These are phyloP conservation scores for Polyommatus icarus DNA, from an alignment of 2,888 invertebrate species.

Conservation along the genomic window DNA sequence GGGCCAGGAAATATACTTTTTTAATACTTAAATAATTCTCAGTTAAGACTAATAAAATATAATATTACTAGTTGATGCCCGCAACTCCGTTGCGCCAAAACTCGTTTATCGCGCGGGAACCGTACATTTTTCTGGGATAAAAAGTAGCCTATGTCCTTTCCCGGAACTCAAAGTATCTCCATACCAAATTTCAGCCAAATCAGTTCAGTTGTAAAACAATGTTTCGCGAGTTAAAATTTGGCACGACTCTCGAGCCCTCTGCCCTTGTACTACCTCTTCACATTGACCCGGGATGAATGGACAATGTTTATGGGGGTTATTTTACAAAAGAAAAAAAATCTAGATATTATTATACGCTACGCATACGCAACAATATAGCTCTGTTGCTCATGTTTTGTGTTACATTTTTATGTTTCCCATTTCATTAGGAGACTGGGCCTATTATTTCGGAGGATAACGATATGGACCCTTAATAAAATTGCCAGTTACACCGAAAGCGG, in stretches of 20 bases:
- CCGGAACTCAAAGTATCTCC: too few relatives aligned
- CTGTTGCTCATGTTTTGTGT: not conserved
- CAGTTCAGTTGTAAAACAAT: not conserved
- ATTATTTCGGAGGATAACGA: constrained; percentile 13
- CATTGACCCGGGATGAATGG: not conserved
- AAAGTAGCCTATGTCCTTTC: too few relatives aligned
- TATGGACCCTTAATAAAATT: constrained; percentile 20
- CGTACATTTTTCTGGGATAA: too few relatives aligned
- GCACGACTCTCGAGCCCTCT: not conserved
- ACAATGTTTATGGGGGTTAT: too few relatives aligned
- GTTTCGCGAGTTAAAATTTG: not conserved
- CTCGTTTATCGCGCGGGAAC: too few relatives aligned
- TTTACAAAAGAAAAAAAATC: too few relatives aligned
- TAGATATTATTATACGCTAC: too few relatives aligned
- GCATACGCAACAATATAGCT: not conserved
- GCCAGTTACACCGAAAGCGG: not conserved
- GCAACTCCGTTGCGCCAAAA: too few relatives aligned
- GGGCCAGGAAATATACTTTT: not conserved
- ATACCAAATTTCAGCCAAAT: too few relatives aligned
- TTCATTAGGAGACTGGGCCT: not conserved
- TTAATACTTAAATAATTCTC: not conserved
- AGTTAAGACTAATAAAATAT: too few relatives aligned
- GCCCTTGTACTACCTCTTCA: not conserved
- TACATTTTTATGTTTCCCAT: constrained; percentile 2
- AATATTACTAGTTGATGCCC: too few relatives aligned